phyloP scores from a whole-genome alignment of 2,113 vertebrate genomes.

The Odocoileus virginianus region DNA sequence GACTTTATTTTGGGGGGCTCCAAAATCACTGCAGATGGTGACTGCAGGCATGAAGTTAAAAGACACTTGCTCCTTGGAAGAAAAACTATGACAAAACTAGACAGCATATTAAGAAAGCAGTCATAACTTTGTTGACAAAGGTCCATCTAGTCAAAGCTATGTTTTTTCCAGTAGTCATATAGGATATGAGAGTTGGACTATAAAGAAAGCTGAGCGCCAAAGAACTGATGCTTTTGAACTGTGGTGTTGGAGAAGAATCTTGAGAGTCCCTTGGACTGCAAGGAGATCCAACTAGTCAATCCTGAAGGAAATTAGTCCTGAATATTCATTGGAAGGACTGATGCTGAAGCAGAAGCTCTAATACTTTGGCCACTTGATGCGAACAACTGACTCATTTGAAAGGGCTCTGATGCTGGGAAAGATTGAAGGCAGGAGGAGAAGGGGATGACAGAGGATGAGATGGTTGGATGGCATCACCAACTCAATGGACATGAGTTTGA shows the following conservation, averaged over 20 bases:
- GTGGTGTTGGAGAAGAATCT: neutral
- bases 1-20: neutral
- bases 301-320: neutral
- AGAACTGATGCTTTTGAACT: neutral
- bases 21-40: neutral
- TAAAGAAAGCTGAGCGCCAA: accelerated
- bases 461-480: neutral
- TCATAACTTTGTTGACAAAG: neutral
- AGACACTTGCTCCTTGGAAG: neutral
- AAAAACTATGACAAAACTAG: neutral
- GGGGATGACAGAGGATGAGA: neutral
- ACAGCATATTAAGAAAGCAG: neutral
- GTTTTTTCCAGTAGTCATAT: neutral
- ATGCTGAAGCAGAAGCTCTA: neutral
- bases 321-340: neutral
- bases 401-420: neutral
- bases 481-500: neutral
- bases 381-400: neutral
- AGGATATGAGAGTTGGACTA: neutral
- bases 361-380: neutral
- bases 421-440: neutral
- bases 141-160: neutral
- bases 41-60: neutral
- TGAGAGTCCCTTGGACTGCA: neutral
- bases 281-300: neutral